phyloP scores from a whole-genome alignment of 1,140 invertebrate species.

The Orius insidiosus region DNA sequence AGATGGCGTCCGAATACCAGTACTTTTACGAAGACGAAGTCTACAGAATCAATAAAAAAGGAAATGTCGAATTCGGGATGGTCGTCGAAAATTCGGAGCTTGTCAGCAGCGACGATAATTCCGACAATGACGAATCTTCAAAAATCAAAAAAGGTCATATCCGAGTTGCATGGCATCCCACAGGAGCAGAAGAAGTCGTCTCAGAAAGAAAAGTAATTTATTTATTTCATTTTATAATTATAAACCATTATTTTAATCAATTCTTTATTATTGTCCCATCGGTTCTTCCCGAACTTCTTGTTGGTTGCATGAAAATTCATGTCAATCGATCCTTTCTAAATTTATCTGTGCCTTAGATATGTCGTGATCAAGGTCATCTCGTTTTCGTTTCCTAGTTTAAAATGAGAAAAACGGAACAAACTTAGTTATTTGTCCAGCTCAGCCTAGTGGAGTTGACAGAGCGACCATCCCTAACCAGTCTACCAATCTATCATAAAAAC shows the following conservation, averaged over 20 bases:
- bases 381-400: too few species aligned
- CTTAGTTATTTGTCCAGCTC: too few species aligned
- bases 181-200: conserved; percentile 50
- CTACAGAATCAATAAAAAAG: conserved; percentile 67
- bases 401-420: too few species aligned
- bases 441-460: too few species aligned
- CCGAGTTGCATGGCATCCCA: conserved; percentile 63
- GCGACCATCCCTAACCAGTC: too few species aligned
- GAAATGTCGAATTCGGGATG: conserved; percentile 75
- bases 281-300: not conserved
- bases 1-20: conserved; percentile 31
- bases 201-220: conserved; percentile 47
- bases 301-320: not conserved
- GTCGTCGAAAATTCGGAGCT: conserved; percentile 78
- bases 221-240: conserved; percentile 1
- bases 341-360: too few species aligned
- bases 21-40: conserved; percentile 88
- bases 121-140: conserved; percentile 47
- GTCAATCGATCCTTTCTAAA: too few species aligned
- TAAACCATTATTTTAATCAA: not conserved
- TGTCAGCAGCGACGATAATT: conserved; percentile 64
- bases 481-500: too few species aligned
- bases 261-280: conserved; percentile 1
- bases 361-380: too few species aligned
- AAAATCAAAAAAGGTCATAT: conserved; percentile 59